Base-by-base conservation (phyloP, 2,797 vertebrate species). In the Chiroxiphia lanceolata region DNA sequence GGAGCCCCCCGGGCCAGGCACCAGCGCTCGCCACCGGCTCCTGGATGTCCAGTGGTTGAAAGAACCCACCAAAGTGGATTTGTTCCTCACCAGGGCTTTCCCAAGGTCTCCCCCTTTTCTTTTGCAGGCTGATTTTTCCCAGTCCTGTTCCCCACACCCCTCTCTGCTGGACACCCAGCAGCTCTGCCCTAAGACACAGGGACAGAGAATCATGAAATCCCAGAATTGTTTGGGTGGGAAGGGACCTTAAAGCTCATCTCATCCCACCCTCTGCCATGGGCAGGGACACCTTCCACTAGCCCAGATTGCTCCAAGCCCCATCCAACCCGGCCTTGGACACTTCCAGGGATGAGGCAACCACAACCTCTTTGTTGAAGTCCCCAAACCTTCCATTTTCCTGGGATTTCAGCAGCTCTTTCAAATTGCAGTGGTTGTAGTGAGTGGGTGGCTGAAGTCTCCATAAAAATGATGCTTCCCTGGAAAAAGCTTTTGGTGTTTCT, bases 241-340 rank as follows among this genome's bases (percentile, higher is more conserved):
- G 4, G 1, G 27, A 44, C 20, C 16, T 77, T 29, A 25, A 77
- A 64, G 0, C 1, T 1, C 56, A 57, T 63, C 71, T 3, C 33
- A 38, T 48, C 1, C 3, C 87, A 61, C 4, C 4, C 11, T 15
- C 29, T 48, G 12, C 54, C 40, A 27, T 8, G 31, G 27, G 8
- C 40, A 61, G 47, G 47, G 47, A 54, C 31, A 69, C 6, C 10
- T 76, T 10, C 27, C 48, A 11, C 63, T 0, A 0, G 9, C 31
- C 70, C 87, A 76, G 34, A 11, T 0, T 33, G 21, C 18, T 82
- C 70, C 61, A 42, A 48, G 8, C 21, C 21, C 12, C 0, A 0
- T 68, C 70, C 48, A 76, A 0, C 22, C 42, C n/a, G 18, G 4
- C 5, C 22, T 42, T 13, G 79, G 16, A 2, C 42, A 57, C 13